These are phyloP conservation scores for Diplogasteroides magnus DNA, from an alignment of 1,140 invertebrate genomes.

Conservation along the genomic window DNA sequence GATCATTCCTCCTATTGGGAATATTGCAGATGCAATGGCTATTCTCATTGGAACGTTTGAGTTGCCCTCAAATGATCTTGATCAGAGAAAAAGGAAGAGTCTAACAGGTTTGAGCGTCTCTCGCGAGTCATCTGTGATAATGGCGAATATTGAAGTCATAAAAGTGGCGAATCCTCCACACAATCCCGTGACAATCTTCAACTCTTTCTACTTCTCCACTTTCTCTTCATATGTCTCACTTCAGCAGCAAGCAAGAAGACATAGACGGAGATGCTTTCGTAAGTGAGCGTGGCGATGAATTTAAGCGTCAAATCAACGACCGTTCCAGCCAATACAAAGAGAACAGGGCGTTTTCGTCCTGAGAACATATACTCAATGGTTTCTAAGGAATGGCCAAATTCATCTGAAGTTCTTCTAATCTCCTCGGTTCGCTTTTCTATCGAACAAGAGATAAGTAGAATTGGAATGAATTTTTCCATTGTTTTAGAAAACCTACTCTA, in stretches of 20 bases:
- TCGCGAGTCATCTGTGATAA: slow-evolving; percentile 25
- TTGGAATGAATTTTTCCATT: too few relatives aligned
- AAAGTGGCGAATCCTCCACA: slow-evolving; percentile 11
- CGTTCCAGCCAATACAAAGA: not conserved
- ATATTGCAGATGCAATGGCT: slow-evolving; percentile 21
- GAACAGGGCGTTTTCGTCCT: not conserved
- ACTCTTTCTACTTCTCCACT: too few relatives aligned
- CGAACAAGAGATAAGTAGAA: too few relatives aligned
- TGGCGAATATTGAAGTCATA: slow-evolving; percentile 10
- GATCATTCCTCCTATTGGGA: slow-evolving; percentile 16
- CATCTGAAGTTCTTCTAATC: too few relatives aligned
- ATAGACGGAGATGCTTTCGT: slow-evolving; percentile 18
- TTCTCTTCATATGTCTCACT: too few relatives aligned
- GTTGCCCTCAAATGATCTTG: slow-evolving; percentile 17
- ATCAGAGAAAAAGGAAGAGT: not conserved
- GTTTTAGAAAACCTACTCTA: too few relatives aligned
- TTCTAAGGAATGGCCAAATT: too few relatives aligned
- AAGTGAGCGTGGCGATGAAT: slow-evolving; percentile 18
- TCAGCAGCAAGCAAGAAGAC: slow-evolving; percentile 15
- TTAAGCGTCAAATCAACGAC: too few relatives aligned
- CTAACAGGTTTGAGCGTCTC: slow-evolving; percentile 23
- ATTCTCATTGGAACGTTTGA: slow-evolving; percentile 24
- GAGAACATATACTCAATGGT: too few relatives aligned
- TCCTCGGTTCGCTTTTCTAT: too few relatives aligned
- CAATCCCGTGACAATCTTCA: not conserved